Percentiles rank a stretch among this genome's conserved stretches.
These are phyloP conservation scores for Drosophila niveifrons DNA, from an alignment of 2,888 invertebrate species.

Conservation along the genomic window DNA sequence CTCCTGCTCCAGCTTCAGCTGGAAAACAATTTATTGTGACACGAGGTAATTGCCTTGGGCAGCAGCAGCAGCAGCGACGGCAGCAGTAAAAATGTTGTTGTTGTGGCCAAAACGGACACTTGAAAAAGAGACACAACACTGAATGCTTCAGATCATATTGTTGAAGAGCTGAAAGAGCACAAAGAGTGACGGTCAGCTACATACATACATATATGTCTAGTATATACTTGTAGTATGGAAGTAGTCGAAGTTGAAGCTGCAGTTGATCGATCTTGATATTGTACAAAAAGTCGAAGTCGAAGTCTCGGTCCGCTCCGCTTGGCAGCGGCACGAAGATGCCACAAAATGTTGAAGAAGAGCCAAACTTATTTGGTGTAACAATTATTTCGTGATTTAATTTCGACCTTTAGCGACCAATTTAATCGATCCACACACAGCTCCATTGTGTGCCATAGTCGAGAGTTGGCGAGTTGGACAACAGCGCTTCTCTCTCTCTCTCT, in stretches of 20 bases:
- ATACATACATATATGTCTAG: not conserved
- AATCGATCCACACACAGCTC: slow-evolving; percentile 74
- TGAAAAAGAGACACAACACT: slow-evolving; percentile 31
- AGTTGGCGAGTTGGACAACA: slow-evolving; percentile 19
- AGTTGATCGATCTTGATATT: slow-evolving; percentile 52
- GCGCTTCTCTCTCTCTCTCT: not conserved
- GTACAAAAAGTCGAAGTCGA: slow-evolving; percentile 1
- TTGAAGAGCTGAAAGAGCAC: slow-evolving; percentile 6
- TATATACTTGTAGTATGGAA: too few relatives aligned
- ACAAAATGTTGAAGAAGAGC: slow-evolving; percentile 42
- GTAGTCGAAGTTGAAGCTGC: not conserved
- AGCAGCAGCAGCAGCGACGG: slow-evolving; percentile 24
- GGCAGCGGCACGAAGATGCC: slow-evolving; percentile 43
- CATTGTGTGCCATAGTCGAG: slow-evolving; percentile 28
- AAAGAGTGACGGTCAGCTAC: slow-evolving; percentile 46
- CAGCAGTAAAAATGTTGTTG: not conserved
- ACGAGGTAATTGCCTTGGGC: slow-evolving; percentile 75
- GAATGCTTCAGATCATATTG: slow-evolving; percentile 9
- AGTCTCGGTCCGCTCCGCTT: not conserved
- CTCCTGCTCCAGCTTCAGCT: slow-evolving; percentile 16
- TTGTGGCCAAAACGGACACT: slow-evolving; percentile 63
- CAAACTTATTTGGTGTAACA: slow-evolving; percentile 82
- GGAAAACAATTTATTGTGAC: slow-evolving; percentile 80
- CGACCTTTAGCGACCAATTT: slow-evolving; percentile 82
- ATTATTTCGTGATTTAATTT: slow-evolving; percentile 81